phyloP scores from a whole-genome alignment of 2,113 vertebrate species.

The Atlantisia rogersi region DNA sequence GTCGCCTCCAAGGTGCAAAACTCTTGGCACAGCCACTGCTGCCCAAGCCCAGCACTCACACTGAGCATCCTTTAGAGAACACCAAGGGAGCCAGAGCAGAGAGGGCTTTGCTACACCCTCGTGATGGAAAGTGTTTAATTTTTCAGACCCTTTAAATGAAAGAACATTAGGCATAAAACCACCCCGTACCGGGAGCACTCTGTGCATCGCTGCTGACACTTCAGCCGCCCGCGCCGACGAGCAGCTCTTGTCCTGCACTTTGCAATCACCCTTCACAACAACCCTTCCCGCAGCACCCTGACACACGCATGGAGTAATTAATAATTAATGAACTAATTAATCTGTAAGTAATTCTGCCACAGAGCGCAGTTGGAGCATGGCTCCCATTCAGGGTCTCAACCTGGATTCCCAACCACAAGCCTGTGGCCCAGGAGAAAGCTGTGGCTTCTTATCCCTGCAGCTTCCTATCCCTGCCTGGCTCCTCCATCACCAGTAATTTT shows the following conservation, averaged over 20 bases:
- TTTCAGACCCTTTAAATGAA: not conserved
- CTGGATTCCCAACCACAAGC: not conserved
- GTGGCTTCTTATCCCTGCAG: not conserved
- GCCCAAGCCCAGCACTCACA: not conserved
- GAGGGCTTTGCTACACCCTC: not conserved
- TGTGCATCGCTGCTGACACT: not conserved
- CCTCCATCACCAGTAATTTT: not conserved
- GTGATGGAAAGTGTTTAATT: conserved; percentile 20
- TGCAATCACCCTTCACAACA: not conserved
- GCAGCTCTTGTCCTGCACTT: not conserved
- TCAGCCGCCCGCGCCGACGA: not conserved
- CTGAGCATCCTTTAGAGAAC: not conserved
- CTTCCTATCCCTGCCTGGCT: not conserved
- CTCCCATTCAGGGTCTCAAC: not conserved
- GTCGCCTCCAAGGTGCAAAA: not conserved
- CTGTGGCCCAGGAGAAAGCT: rapidly evolving
- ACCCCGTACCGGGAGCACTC: not conserved
- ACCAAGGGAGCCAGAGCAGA: not conserved
- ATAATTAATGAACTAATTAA: not conserved
- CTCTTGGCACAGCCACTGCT: rapidly evolving
- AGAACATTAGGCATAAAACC: not conserved
- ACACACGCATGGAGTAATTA: not conserved
- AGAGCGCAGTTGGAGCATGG: not conserved
- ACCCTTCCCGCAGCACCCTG: not conserved
- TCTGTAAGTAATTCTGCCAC: not conserved